Evolutionary conservation across 2,797 vertebrate species (phyloP).

Genomic region (Thunnus albacares): DNA sequence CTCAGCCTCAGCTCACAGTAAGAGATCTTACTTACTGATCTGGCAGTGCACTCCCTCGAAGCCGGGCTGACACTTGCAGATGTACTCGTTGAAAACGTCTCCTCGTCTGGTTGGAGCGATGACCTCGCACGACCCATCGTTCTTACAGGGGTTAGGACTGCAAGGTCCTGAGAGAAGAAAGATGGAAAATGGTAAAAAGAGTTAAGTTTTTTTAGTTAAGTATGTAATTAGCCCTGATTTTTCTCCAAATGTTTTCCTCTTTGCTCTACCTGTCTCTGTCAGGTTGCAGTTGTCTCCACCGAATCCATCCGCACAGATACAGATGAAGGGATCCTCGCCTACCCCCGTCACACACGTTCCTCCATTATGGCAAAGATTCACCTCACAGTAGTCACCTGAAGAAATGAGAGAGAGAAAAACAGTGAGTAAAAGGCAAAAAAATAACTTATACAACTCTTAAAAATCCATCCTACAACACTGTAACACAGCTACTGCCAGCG

Average conservation of each 20-base stretch:
- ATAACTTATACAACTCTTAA: neutral
- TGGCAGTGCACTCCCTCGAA: constrained; percentile 93
- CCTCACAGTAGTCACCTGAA: constrained; percentile 92
- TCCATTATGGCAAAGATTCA: constrained; percentile 92
- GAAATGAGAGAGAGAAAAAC: neutral
- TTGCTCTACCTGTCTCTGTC: constrained; percentile 89
- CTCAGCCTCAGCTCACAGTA: neutral
- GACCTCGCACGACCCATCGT: constrained; percentile 88
- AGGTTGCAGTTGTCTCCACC: constrained; percentile 91
- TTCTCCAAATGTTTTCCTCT: neutral
- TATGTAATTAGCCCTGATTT: rapidly evolving
- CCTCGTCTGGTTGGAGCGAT: constrained; percentile 86
- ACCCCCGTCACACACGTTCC: constrained; percentile 91
- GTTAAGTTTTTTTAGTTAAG: neutral
- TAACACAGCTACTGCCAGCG: neutral
- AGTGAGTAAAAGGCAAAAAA: neutral
- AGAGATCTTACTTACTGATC: constrained; percentile 87
- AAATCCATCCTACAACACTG: neutral
- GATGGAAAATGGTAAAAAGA: neutral
- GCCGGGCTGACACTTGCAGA: constrained; percentile 91
- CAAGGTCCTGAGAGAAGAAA: constrained; percentile 88
- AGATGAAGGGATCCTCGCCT: constrained; percentile 89
- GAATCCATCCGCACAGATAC: constrained; percentile 93
- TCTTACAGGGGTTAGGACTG: constrained; percentile 92
- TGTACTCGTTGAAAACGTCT: constrained; percentile 91